Conservation (phyloP, 92 coral and sea anemone species). For the Porites lobata region DNA sequence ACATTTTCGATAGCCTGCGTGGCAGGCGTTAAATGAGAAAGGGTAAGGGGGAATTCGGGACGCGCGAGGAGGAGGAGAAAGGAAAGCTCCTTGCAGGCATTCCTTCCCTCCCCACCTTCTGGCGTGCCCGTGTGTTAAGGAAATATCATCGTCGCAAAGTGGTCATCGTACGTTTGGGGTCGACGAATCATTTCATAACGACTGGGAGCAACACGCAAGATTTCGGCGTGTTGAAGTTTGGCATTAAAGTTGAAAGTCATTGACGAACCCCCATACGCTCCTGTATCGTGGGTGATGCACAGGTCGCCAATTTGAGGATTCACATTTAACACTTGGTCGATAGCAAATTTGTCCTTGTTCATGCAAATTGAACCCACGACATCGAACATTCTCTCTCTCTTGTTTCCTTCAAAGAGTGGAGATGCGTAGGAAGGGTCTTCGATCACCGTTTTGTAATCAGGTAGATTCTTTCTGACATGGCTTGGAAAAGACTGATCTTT, state of each 20-base stretch:
- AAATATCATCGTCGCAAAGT: conserved; percentile 2
- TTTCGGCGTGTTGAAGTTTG: background rate
- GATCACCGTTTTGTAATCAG: conserved; percentile 16
- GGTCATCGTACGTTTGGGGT: conserved; percentile 9
- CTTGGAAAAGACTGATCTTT: conserved; percentile 11
- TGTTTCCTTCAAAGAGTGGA: background rate
- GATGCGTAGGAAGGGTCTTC: conserved; percentile 5
- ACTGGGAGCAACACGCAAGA: background rate
- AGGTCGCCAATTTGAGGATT: conserved; percentile 24
- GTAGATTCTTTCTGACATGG: conserved; percentile 2
- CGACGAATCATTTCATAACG: conserved; percentile 8
- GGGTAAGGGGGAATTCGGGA: too few relatives aligned
- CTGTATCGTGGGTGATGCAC: conserved; percentile 3
- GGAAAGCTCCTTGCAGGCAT: too few relatives aligned
- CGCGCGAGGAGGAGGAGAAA: too few relatives aligned
- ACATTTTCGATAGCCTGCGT: too few relatives aligned
- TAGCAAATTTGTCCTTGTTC: conserved; percentile 9
- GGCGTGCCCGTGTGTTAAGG: background rate
- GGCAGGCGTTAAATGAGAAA: too few relatives aligned
- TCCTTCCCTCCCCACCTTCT: too few relatives aligned
- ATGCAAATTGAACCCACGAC: background rate
- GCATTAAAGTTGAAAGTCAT: background rate
- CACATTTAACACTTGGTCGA: conserved; percentile 8
- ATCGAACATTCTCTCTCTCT: conserved; percentile 18
- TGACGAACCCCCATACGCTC: conserved; percentile 1